Base-by-base conservation (phyloP, 2,113 vertebrate genomes). In the Rhynchopsitta pachyrhyncha region DNA sequence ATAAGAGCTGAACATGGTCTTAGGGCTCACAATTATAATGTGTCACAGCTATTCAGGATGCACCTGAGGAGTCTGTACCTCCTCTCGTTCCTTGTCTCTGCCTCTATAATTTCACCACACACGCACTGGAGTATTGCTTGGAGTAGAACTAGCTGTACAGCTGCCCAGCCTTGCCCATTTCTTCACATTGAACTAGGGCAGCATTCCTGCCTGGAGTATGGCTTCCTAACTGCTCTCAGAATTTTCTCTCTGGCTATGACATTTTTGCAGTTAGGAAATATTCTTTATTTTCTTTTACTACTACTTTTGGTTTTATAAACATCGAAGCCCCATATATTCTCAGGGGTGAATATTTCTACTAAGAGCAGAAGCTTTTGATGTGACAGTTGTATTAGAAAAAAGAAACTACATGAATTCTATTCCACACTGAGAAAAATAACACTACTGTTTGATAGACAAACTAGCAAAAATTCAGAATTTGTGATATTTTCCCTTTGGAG, bases 281-380 rank as follows among this genome's bases (percentile, higher is more conserved):
- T 46, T 90, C 5, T 60, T 52, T 75, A 33, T 62, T 62, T 88
- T 69, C 31, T 83, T 62, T 5, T 62, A 85, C 46, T 75, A 55
- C 74, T 91, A 17, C 20, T 85, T 33, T 46, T n/a, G 23, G 23
- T 59, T 86, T 77, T 79, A 67, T 29, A 82, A 95, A 70, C 59
- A 64, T 10, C 24, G 15, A 73, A 78, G 22, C 20, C 49, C 18
- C 7, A 41, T 37, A 46, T 62, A 82, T 69, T 77, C 42, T 85
- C 64, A 52, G 41, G 82, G 64, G 41, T 74, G 42, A 78, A 50
- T 64, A 70, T 60, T 85, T 71, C 41, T 78, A 75, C 52, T 79
- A 39, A 90, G 62, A 67, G 85, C 20, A 88, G 78, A 82, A 94
- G 44, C 25, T 88, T 93, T 82, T 68, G 69, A 88, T 17, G 17